Evolutionary conservation across 2,113 vertebrate species (phyloP).

Genomic region (Clarias gariepinus): DNA sequence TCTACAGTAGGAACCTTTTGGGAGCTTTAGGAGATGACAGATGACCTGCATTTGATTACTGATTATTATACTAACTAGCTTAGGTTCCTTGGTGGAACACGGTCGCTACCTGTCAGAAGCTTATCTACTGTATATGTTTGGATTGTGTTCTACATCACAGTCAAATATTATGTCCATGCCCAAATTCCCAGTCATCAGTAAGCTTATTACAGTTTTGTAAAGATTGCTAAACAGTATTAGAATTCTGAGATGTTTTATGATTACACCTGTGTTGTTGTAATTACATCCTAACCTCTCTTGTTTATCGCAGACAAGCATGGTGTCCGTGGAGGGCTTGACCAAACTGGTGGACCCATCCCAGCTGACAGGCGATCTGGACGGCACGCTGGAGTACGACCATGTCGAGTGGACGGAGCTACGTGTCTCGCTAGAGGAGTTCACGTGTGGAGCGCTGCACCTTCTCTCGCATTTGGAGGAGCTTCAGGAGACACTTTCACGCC

Average conservation of each 20-base stretch:
- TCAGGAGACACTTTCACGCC: constrained; percentile 87
- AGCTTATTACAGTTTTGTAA: not conserved
- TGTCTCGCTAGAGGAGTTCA: constrained; percentile 95
- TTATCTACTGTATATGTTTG: not conserved
- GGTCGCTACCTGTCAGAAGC: not conserved
- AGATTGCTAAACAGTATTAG: not conserved
- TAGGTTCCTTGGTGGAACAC: not conserved
- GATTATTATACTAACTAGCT: not conserved
- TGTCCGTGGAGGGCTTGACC: constrained; percentile 95
- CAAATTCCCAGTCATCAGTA: not conserved
- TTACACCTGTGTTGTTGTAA: not conserved
- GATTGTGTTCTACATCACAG: not conserved
- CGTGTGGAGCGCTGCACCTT: constrained; percentile 89
- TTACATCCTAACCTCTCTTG: not conserved
- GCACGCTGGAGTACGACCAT: constrained; percentile 95
- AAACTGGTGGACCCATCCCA: constrained; percentile 96
- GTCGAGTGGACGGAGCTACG: constrained; percentile 98
- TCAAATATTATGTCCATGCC: not conserved
- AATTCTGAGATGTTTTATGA: not conserved
- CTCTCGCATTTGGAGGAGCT: constrained; percentile 93
- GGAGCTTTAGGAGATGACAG: not conserved
- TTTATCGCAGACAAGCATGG: constrained; percentile 89
- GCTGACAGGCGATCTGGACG: constrained; percentile 93
- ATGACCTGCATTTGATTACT: not conserved
- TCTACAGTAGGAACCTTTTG: not conserved